A percentile compares a stretch with the other conserved stretches of the same genome.
phyloP scores from a whole-genome alignment of 1,140 invertebrate species.

The Akabosia matsudoensis region DNA sequence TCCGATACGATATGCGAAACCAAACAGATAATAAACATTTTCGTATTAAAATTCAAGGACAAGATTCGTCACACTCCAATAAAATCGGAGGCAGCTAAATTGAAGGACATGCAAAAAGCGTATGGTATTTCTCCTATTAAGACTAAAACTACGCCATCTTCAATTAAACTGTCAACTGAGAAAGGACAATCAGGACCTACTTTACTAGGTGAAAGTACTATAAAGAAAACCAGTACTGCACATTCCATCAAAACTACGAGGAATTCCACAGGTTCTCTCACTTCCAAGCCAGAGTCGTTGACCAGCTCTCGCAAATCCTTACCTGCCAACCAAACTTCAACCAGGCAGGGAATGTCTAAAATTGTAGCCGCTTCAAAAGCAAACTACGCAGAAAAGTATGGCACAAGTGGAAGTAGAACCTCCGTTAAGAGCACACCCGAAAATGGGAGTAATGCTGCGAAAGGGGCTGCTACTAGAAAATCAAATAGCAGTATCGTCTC shows the following conservation, averaged over 20 bases:
- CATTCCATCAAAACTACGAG: neutral
- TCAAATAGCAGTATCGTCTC: too few relatives aligned
- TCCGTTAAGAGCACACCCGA: too few relatives aligned
- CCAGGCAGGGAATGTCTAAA: neutral
- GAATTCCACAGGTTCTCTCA: neutral
- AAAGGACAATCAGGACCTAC: neutral
- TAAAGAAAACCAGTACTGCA: neutral
- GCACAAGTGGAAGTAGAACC: neutral
- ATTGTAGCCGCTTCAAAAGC: constrained; percentile 17
- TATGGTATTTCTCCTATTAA: neutral
- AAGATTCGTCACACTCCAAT: neutral
- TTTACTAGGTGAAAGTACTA: neutral
- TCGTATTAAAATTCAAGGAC: neutral
- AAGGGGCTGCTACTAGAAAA: too few relatives aligned
- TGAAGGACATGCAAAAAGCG: constrained; percentile 6
- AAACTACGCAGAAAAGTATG: constrained; percentile 15
- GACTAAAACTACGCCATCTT: neutral
- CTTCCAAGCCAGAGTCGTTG: too few relatives aligned
- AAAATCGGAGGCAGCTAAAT: neutral
- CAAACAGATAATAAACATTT: neutral
- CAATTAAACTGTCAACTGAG: neutral
- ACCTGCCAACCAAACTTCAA: neutral
- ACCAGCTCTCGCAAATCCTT: too few relatives aligned
- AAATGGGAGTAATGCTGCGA: too few relatives aligned
- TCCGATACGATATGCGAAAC: neutral